Conservation (phyloP, 37 sponge, comb jelly and placozoan genomes). For the Chondrilla cf. caribensis region DNA sequence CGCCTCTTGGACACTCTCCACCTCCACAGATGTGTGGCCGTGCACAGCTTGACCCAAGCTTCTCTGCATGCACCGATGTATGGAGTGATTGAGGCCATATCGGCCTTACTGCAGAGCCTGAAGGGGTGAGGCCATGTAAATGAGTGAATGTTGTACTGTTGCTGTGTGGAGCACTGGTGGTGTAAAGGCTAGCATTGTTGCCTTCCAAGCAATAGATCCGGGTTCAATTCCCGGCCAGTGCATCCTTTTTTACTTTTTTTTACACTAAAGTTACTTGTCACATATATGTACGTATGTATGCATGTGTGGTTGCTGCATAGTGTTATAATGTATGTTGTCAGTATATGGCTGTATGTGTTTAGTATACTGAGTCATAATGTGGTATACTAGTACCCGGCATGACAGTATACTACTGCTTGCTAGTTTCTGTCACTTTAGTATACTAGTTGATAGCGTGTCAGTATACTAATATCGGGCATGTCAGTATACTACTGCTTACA, state of each 20-base stretch:
- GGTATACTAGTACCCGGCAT: too few species aligned
- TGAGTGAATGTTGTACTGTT: not conserved
- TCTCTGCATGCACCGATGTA: constrained; percentile 68
- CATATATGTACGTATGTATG: too few species aligned
- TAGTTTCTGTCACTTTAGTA: too few species aligned
- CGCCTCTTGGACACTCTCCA: constrained; percentile 20
- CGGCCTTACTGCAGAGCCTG: constrained; percentile 9
- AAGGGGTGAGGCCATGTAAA: not conserved
- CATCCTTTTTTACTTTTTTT: constrained; percentile 21
- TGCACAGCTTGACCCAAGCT: constrained; percentile 29
- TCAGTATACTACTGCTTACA: too few species aligned
- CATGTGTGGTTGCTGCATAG: too few species aligned
- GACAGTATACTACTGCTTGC: too few species aligned
- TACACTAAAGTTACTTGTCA: too few species aligned
- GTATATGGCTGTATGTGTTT: too few species aligned
- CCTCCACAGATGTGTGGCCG: constrained; percentile 29
- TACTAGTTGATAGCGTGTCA: too few species aligned
- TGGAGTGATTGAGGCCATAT: constrained; percentile 61
- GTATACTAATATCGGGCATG: too few species aligned
- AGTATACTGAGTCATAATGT: too few species aligned
- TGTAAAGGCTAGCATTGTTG: constrained; percentile 34
- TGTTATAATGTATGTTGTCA: too few species aligned
- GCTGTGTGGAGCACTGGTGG: not conserved
- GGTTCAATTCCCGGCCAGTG: constrained; percentile 49
- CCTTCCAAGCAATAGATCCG: constrained; percentile 42